Evolutionary conservation across 2,888 invertebrate species (phyloP).

Genomic region (Priocnemis perturbator): DNA sequence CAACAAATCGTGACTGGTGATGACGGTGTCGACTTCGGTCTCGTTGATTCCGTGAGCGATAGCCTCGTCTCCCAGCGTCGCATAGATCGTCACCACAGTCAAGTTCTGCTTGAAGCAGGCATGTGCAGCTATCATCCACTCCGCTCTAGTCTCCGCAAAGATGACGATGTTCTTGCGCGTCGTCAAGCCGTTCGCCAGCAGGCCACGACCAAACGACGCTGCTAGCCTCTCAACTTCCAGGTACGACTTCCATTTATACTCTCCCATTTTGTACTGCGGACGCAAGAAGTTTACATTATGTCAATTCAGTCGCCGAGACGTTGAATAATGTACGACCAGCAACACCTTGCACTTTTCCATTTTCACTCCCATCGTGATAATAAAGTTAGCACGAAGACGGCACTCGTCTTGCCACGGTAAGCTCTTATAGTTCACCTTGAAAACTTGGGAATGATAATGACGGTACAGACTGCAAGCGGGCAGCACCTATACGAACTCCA

Average conservation of each 20-base stretch:
- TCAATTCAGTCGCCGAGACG: neutral
- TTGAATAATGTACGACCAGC: neutral
- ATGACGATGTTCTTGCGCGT: conserved; percentile 89
- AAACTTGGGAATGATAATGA: too few relatives aligned
- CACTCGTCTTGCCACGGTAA: too few relatives aligned
- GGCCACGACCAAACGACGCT: conserved; percentile 87
- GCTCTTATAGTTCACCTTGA: too few relatives aligned
- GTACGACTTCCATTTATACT: conserved; percentile 93
- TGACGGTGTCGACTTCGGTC: conserved; percentile 94
- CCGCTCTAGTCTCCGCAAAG: conserved; percentile 97
- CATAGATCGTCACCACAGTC: conserved; percentile 95
- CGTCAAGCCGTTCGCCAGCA: conserved; percentile 86
- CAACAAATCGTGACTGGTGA: conserved; percentile 94
- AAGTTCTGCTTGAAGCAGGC: conserved; percentile 94
- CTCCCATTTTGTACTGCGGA: conserved; percentile 90
- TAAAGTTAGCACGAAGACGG: too few relatives aligned
- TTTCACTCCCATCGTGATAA: too few relatives aligned
- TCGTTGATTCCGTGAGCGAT: conserved; percentile 97
- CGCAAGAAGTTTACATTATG: conserved; percentile 32
- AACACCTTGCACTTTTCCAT: too few relatives aligned
- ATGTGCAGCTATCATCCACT: conserved; percentile 98
- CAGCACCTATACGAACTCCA: too few relatives aligned
- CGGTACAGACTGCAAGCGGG: too few relatives aligned
- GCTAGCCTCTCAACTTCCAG: conserved; percentile 86
- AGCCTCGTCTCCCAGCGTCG: conserved; percentile 97